Evolutionary conservation across 2,113 vertebrate species (phyloP).

Genomic region (Cygnus buccinator): DNA sequence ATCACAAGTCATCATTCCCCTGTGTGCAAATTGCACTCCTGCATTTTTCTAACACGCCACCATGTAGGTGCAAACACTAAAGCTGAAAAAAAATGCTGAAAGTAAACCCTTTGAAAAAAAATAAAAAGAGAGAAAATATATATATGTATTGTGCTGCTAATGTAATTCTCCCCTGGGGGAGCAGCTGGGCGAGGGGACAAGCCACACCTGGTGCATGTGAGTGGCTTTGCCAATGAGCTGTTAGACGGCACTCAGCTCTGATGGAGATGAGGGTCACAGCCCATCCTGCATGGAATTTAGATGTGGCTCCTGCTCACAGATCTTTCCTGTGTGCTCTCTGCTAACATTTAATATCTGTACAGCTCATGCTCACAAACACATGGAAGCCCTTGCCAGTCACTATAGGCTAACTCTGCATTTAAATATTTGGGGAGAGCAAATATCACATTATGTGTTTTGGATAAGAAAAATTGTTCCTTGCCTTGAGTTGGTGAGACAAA

Average conservation of each 20-base stretch:
- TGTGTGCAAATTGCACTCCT: not conserved
- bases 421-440: conserved; percentile 15
- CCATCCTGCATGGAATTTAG: not conserved
- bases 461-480: not conserved
- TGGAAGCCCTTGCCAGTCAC: not conserved
- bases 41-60: fast-evolving
- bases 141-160: not conserved
- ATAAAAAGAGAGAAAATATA: not conserved
- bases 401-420: not conserved
- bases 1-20: not conserved
- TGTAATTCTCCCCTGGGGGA: not conserved
- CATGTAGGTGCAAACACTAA: not conserved
- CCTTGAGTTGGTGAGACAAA: not conserved
- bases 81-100: not conserved
- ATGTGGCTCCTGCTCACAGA: not conserved
- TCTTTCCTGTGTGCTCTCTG: not conserved
- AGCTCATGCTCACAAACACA: not conserved
- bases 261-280: not conserved
- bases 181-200: not conserved
- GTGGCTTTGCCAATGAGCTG: not conserved
- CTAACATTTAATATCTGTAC: not conserved
- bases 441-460: not conserved
- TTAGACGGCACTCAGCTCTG: not conserved
- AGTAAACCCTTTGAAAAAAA: not conserved
- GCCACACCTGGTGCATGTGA: not conserved